Base-by-base conservation (phyloP, 2,113 vertebrate genomes). In the Climacteris rufus region DNA sequence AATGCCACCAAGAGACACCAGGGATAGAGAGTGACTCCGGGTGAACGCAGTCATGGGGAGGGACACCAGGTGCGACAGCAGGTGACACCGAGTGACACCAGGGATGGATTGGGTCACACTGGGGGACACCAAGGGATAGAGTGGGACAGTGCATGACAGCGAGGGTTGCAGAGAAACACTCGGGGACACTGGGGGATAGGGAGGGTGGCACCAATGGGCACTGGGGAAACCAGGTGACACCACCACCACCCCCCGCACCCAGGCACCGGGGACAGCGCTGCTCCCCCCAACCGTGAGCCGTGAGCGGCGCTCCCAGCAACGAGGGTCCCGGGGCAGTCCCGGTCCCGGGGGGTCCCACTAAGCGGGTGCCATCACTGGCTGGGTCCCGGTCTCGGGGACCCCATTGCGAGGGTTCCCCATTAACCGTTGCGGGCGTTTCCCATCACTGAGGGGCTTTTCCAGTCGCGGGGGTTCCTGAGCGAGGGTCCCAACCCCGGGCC, bases 151-250 rank as follows among this genome's bases (percentile, higher is more conserved):
- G 31, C 19, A 39, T 40, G 52, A 33, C n/a, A 14, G 14, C 3
- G 5, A 25, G 21, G 2, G 27, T 50, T 2, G 24, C 37, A 97
- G 93, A 97, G 35, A 93, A 90, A 37, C 97, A 96, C 30, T 90
- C 92, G 42, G 96, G 96, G 56, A 97, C 94, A 78, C 80, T 49
- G 59, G 97, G 88, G 86, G 94, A 93, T 85, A 96, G 33, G 10
- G 93, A 71, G 97, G 97, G 97, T 94, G 79, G 53, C 65, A 50
- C 9, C 87, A 83, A 37, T 97, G 80, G 5, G 74, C 87, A 35
- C 80, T 64, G 96, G 93, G 22, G 97, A 93, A 63, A 64, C 8
- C 23, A 16, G 10, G 22, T 3, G 39, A 3, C 25, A 44, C 1
- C 31, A 40, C 30, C 35, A 31, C 28, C 8, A 22, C 37, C 39